Base-by-base conservation (phyloP, 64 coral and sea anemone species). In the Actinia tenebrosa region DNA sequence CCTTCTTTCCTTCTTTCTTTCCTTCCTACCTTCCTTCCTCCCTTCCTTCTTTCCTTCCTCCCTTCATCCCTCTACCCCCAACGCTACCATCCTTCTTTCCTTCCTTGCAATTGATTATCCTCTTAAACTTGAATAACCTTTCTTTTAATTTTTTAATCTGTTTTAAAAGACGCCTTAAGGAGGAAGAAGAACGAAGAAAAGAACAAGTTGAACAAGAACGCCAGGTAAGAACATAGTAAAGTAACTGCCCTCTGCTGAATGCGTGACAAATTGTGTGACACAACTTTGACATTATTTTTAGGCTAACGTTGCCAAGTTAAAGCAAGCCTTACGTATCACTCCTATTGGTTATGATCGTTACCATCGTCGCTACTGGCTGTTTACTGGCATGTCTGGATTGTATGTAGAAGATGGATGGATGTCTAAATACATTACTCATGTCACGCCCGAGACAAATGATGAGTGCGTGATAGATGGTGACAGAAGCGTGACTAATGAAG, bases 351-450 rank as follows among this genome's bases (percentile, higher is more conserved):
- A 56, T 84, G 94, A 96, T 56, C 84, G 94, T 27, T 93, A 87
- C 52, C 88, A 96, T 56, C 84, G 88, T 19, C 94, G 94, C 14
- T 96, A 96, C 58, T 96, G 94, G 94, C 59, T 96, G 45, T 93
- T 96, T 45, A 66, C 77, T 80, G 94, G 94, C 42, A 56, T 84
- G 16, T 16, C 79, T 50, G 94, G 94, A 17, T 26, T 96, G 56
- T 96, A 80, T 71, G 91, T 96, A 44, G 94, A 96, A 44, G 85
- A 96, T 44, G 94, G 94, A 9, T 96, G 94, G 94, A 84, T 87
- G 88, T 82, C 69, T 75, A 8, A 30, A 75, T 75, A 42, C 25
- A 42, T 27, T 30, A 75, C 69, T 11, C 3, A 27, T 15, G 69
- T 75, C 27, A 75, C 26, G 3, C 69, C n/a, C 69, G 11, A 42